A percentile compares a stretch with the other conserved stretches of the same genome.
Conservation (phyloP, 2,113 vertebrate species). For the Leucoraja erinaceus region DNA sequence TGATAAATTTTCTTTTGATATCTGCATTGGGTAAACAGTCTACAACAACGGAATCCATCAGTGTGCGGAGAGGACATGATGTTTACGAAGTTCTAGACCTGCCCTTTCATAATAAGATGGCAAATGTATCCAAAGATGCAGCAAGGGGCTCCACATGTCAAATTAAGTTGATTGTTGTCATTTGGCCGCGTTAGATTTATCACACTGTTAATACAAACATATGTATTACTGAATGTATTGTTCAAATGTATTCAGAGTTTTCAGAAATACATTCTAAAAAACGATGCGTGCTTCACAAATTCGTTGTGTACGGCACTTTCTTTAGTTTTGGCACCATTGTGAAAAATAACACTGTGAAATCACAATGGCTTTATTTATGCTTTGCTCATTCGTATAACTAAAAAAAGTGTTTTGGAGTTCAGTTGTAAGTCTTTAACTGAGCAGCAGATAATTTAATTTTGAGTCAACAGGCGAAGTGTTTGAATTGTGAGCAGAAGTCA, state of each 20-base stretch:
- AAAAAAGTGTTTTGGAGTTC: background rate
- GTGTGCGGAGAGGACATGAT: conserved; percentile 44
- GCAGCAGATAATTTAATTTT: background rate
- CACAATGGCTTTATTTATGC: background rate
- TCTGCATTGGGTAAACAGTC: conserved; percentile 51
- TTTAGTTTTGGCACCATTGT: background rate
- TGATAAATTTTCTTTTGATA: conserved; percentile 67
- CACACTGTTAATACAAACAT: background rate
- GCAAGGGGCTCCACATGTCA: conserved; percentile 42
- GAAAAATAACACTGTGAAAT: background rate
- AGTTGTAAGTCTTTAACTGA: background rate
- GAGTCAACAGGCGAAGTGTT: background rate
- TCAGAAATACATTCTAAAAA: background rate
- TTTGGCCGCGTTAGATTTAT: conserved; percentile 13
- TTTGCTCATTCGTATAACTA: background rate
- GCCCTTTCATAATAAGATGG: conserved; percentile 40
- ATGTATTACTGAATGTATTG: background rate
- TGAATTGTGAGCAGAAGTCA: background rate
- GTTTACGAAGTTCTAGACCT: conserved; percentile 45
- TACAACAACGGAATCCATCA: conserved; percentile 45
- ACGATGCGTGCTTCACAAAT: too few species aligned
- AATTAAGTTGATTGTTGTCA: background rate
- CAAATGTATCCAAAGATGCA: conserved; percentile 6
- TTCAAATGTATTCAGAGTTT: background rate
- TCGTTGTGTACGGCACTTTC: background rate